Percentiles rank a stretch among this genome's conserved stretches.
Conservation (phyloP, 2,797 vertebrate species). For the Sarcoramphus papa region DNA sequence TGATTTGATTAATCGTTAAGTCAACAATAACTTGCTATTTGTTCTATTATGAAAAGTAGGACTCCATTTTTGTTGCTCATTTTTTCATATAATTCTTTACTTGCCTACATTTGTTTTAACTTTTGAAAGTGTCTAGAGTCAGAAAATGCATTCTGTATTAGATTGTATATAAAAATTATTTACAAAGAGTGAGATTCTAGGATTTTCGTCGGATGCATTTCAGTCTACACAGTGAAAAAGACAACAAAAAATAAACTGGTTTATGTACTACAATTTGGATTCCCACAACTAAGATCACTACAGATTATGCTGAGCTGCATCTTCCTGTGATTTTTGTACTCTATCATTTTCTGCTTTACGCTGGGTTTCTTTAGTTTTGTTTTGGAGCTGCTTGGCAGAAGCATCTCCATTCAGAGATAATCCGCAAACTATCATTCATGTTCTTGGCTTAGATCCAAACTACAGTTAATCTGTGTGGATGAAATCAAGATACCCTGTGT, state of each 20-base stretch:
- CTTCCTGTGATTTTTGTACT: background rate
- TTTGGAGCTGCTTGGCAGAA: background rate
- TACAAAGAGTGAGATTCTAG: background rate
- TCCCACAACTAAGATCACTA: background rate
- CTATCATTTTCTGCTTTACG: background rate
- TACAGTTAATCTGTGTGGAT: background rate
- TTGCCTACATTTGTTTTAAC: background rate
- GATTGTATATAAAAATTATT: background rate
- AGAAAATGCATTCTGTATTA: background rate
- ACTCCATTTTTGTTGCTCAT: background rate
- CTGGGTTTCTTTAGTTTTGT: background rate
- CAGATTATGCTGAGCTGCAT: background rate
- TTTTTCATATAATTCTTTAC: background rate
- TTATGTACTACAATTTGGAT: background rate
- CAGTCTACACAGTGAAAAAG: background rate
- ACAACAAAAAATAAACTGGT: background rate
- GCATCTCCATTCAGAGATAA: background rate
- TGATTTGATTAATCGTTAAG: background rate
- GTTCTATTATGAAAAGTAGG: background rate
- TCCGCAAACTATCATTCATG: background rate
- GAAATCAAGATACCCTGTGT: background rate
- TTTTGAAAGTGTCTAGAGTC: background rate
- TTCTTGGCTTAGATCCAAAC: background rate
- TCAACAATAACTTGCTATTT: background rate
- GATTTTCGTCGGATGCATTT: background rate